These are phyloP conservation scores for Aphrophora alni DNA, from an alignment of 2,888 invertebrate genomes.

Conservation along the genomic window DNA sequence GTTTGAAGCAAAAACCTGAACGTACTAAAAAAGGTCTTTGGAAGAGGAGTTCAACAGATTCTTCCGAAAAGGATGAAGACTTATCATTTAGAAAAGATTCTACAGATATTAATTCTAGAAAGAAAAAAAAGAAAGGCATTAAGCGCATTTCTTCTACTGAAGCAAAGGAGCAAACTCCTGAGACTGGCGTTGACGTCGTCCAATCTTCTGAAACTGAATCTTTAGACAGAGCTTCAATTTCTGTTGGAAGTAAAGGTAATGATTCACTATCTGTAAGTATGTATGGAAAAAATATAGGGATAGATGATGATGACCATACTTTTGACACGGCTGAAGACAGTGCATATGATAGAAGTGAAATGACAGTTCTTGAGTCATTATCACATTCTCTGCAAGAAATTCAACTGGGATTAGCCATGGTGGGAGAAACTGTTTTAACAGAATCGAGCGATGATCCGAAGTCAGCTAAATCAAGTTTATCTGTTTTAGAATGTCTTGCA, in stretches of 20 bases:
- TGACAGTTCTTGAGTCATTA: constrained; percentile 56
- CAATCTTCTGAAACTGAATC: constrained; percentile 41
- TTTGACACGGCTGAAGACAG: constrained; percentile 48
- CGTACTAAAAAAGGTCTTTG: constrained; percentile 11
- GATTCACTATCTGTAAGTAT: constrained; percentile 34
- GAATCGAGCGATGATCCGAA: constrained; percentile 46
- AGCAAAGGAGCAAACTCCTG: constrained; percentile 30
- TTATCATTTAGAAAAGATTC: constrained; percentile 7
- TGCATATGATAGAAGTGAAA: constrained; percentile 48
- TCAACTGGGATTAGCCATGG: constrained; percentile 61
- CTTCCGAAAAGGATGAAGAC: constrained; percentile 39
- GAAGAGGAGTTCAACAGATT: constrained; percentile 35
- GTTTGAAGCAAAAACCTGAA: constrained; percentile 23
- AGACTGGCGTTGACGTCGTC: constrained; percentile 32
- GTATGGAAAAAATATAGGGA: constrained; percentile 32
- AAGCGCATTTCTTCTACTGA: constrained; percentile 27
- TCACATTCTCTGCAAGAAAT: constrained; percentile 65
- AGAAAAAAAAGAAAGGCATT: constrained; percentile 33
- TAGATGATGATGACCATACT: constrained; percentile 42
- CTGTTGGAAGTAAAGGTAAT: neutral
- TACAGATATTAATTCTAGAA: constrained; percentile 14
- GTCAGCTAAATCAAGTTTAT: constrained; percentile 43
- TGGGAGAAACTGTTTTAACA: constrained; percentile 58
- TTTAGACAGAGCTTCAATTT: constrained; percentile 22
- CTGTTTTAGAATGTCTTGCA: constrained; percentile 56